phyloP scores from a whole-genome alignment of 2,888 invertebrate genomes.

The Esperia sulphurella region DNA sequence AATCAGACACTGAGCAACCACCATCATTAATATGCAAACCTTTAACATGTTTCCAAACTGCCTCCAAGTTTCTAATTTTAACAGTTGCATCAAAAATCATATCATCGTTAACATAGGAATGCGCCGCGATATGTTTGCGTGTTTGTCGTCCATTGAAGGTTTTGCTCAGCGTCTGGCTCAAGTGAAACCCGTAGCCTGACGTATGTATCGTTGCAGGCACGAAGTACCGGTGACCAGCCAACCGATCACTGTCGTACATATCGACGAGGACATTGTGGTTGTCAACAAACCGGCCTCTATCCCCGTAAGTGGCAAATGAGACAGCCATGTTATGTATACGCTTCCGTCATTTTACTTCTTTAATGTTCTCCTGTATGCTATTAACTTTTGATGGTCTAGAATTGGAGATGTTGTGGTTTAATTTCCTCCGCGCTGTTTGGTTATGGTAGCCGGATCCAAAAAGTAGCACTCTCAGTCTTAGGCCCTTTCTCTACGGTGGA shows the following conservation, averaged over 20 bases:
- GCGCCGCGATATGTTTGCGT: not conserved
- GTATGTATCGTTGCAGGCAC: conserved; percentile 89
- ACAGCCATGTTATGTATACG: conserved; percentile 87
- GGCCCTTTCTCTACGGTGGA: too few species aligned
- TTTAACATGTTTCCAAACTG: not conserved
- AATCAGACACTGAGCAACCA: conserved; percentile 49
- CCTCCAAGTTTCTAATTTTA: not conserved
- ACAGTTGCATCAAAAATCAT: not conserved
- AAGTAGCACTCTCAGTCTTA: too few species aligned
- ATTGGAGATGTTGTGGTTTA: too few species aligned
- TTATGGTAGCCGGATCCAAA: too few species aligned
- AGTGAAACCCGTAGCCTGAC: conserved; percentile 53
- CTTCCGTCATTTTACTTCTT: conserved; percentile 75
- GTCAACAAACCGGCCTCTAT: conserved; percentile 99
- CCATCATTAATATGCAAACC: not conserved
- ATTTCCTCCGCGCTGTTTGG: too few species aligned
- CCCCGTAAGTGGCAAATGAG: conserved; percentile 97
- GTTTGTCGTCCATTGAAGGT: conserved; percentile 5
- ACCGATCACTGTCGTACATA: conserved; percentile 97
- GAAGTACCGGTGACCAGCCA: conserved; percentile 99
- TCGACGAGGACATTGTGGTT: conserved; percentile 99
- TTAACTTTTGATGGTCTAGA: not conserved
- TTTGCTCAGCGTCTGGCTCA: conserved; percentile 41
- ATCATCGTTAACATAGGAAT: not conserved
- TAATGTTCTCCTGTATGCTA: conserved; percentile 30